phyloP scores from a whole-genome alignment of 2,797 vertebrate genomes.

The Sandelia bainsii region DNA sequence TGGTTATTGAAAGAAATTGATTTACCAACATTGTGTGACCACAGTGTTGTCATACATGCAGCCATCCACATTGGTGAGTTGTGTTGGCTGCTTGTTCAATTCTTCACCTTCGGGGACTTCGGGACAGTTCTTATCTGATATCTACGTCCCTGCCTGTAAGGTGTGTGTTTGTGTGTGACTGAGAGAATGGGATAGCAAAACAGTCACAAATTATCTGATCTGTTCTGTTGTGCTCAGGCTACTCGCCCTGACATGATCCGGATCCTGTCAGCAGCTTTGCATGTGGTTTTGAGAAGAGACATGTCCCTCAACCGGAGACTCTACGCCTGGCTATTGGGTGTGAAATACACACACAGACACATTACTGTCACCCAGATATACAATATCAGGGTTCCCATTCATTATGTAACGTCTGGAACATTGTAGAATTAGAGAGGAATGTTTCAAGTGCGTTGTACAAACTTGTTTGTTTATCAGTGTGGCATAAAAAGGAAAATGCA shows the following conservation, averaged over 20 bases:
- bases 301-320: slow-evolving; percentile 99
- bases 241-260: slow-evolving; percentile 97
- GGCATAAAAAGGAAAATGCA: background rate
- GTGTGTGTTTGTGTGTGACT: background rate
- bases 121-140: slow-evolving; percentile 12
- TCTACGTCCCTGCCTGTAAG: background rate
- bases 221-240: slow-evolving; percentile 84
- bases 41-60: slow-evolving; percentile 2
- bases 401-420: background rate
- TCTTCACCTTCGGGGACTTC: slow-evolving; percentile 30
- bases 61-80: slow-evolving; percentile 19
- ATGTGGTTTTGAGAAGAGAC: slow-evolving; percentile 97
- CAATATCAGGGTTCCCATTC: slow-evolving; percentile 10
- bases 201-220: slow-evolving; percentile 23
- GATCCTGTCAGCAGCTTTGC: slow-evolving; percentile 96
- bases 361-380: slow-evolving; percentile 20
- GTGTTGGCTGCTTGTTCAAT: slow-evolving; percentile 42
- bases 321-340: slow-evolving; percentile 98
- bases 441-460: background rate
- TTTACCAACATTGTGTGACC: background rate
- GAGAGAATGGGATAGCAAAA: background rate
- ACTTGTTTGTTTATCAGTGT: background rate
- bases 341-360: slow-evolving; percentile 63
- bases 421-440: background rate
- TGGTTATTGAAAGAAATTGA: background rate